These are phyloP conservation scores for Scolanthus callimorphus DNA, from an alignment of 92 coral and sea anemone genomes.

Conservation along the genomic window DNA sequence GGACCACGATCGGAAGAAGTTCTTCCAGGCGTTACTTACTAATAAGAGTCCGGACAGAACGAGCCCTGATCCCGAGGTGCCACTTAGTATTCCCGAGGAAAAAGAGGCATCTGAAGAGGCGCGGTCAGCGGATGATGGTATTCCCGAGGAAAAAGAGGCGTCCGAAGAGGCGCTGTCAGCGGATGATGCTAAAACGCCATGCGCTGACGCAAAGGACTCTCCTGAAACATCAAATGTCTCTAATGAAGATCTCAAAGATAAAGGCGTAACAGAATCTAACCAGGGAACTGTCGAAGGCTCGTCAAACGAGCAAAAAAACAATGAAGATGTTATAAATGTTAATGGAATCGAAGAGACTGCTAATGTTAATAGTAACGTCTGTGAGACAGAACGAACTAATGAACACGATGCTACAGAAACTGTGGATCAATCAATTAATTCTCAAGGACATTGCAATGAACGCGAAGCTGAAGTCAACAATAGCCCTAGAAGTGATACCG, in stretches of 20 bases:
- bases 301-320: neutral
- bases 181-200: no score
- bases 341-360: neutral
- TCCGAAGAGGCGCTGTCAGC: no score
- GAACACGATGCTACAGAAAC: neutral
- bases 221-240: neutral
- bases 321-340: neutral
- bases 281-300: neutral
- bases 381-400: neutral
- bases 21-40: conserved; percentile 81
- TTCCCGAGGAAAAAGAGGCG: neutral
- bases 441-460: neutral
- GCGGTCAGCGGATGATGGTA: neutral
- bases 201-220: no score
- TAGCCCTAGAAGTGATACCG: conserved; percentile 41
- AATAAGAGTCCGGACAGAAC: conserved; percentile 19
- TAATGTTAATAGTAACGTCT: no score
- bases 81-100: conserved; percentile 57
- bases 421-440: neutral
- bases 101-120: conserved; percentile 18
- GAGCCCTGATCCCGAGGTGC: neutral
- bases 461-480: neutral
- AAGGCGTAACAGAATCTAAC: neutral
- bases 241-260: neutral
- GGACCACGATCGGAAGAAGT: conserved; percentile 73